Conservation (phyloP, 2,888 invertebrate genomes). For the Didymodactylos carnosus region DNA sequence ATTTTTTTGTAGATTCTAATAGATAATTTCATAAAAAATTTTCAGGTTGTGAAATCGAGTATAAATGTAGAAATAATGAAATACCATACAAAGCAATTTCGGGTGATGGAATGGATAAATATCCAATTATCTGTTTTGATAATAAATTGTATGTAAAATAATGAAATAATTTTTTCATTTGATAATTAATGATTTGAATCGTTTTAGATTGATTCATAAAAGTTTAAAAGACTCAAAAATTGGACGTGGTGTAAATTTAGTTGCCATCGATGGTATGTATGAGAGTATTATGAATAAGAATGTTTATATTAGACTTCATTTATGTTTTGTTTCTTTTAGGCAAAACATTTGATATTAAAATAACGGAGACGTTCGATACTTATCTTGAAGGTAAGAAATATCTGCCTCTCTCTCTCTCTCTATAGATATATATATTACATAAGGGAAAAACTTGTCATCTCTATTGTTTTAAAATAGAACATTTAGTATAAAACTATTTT, state of each 20-base stretch:
- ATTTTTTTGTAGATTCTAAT: neutral
- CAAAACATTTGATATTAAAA: slow-evolving; percentile 20
- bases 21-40: neutral
- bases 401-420: no score
- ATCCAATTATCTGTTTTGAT: slow-evolving; percentile 18
- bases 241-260: slow-evolving; percentile 25
- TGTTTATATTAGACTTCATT: no score
- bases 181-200: slow-evolving; percentile 16
- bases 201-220: slow-evolving; percentile 18
- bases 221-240: slow-evolving; percentile 4
- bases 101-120: slow-evolving; percentile 16
- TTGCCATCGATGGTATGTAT: slow-evolving; percentile 24
- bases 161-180: neutral
- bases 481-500: neutral
- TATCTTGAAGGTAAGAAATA: slow-evolving; percentile 24
- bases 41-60: slow-evolving; percentile 13
- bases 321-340: slow-evolving; percentile 20
- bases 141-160: slow-evolving; percentile 17
- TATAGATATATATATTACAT: neutral
- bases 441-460: neutral
- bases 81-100: slow-evolving; percentile 16
- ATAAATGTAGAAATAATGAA: slow-evolving; percentile 15
- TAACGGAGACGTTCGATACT: slow-evolving; percentile 26
- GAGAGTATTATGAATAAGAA: no score
- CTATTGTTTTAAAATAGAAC: neutral